Base-by-base conservation (phyloP, 1,140 invertebrate genomes). In the Rhagoletis zephyria region DNA sequence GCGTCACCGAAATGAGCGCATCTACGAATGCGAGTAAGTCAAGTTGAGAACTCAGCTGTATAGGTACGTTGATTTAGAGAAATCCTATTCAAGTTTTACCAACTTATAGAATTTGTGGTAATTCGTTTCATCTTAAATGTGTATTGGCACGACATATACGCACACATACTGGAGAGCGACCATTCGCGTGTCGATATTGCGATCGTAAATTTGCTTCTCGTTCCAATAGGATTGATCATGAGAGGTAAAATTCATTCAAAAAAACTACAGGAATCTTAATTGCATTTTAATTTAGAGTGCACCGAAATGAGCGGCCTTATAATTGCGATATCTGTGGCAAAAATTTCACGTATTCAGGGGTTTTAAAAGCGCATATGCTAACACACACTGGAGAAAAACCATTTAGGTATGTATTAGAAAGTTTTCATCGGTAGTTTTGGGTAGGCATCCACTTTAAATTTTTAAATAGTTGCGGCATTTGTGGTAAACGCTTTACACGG, bases 281-380 rank as follows among this genome's bases (percentile, higher is more conserved):
- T 86, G n/a, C 14, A 59, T 85, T 65, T 40, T 70, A 19, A 19
- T 19, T 5, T 74, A 93, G 92, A 63, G 91, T 90, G 9, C 97
- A 98, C 92, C 96, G 96, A 2, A 97, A 97, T 2, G 96, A 96
- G 89, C 93, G 96, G 10, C 96, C 96, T 0, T 96, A 96, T 89
- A 94, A 94, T 59, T 97, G 96, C 88, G 94, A 94, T 0, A 94
- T 94, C 0, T 97, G 96, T 90, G 94, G 95, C 1, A 96, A 96
- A 90, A 95, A 95, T 0, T 97, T 96, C 90, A 96, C 95, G 51
- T 94, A 95, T 16, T 94, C 95, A 65, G 95, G 95, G 89, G 95
- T 95, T 87, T 91, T 95, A 4, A 94, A 95, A 30, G 93, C 94
- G 42, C 95, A 96, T 88, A 93, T 94, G 16, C 89, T 91, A 87